A percentile compares a stretch with the other conserved stretches of the same genome.
Evolutionary conservation across 1,140 invertebrate genomes (phyloP).

Genomic region (Lepidotrigona ventralis): DNA sequence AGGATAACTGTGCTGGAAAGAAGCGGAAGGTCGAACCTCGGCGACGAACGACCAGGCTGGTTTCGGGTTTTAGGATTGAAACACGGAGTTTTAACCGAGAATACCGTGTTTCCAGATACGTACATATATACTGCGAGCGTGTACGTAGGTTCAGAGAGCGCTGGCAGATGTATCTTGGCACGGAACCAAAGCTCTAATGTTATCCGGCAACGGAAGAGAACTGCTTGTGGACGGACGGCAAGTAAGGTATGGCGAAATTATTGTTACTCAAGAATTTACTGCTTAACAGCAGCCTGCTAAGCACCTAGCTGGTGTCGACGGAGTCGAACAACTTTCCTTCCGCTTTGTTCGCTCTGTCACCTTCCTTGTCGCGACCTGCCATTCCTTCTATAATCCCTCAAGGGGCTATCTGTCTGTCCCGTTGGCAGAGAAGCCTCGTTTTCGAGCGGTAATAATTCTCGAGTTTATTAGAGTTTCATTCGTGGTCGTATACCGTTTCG

Average conservation of each 20-base stretch:
- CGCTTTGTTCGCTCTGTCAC: not conserved
- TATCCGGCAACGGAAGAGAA: slow-evolving; percentile 67
- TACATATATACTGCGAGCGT: not conserved
- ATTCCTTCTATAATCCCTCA: not conserved
- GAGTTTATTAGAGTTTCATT: slow-evolving; percentile 3
- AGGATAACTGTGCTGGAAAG: not conserved
- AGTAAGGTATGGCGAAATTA: slow-evolving; percentile 68
- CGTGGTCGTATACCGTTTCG: not conserved
- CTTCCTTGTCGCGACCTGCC: not conserved
- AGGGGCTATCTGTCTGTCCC: not conserved
- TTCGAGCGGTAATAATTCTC: not conserved
- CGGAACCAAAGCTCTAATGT: slow-evolving; percentile 71
- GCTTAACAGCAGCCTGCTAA: slow-evolving; percentile 34
- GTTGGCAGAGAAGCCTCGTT: not conserved
- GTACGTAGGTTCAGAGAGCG: slow-evolving; percentile 40
- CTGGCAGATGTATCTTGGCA: slow-evolving; percentile 72
- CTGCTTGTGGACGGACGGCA: slow-evolving; percentile 39
- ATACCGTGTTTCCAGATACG: not conserved
- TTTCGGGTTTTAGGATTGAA: slow-evolving; percentile 6
- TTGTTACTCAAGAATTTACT: slow-evolving; percentile 67
- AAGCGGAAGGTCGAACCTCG: not conserved
- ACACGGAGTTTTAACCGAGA: not conserved
- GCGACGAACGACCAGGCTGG: not conserved
- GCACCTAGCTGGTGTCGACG: slow-evolving; percentile 5
- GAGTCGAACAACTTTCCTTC: slow-evolving; percentile 22